Conservation (phyloP, 2,797 vertebrate genomes). For the Toxotes lorentzi region DNA sequence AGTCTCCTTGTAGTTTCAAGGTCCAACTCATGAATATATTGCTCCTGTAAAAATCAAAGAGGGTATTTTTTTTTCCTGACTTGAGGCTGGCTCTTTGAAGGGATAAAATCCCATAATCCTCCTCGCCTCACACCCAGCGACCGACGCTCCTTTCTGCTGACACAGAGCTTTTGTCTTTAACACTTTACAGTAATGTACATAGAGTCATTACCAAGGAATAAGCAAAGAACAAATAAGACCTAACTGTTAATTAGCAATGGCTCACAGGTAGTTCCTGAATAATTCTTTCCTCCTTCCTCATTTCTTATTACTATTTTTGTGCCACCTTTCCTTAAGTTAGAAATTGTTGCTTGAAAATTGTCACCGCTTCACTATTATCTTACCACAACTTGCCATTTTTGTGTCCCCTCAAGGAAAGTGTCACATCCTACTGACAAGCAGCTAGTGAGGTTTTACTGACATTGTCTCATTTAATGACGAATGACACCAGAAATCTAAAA, state of each 20-base stretch:
- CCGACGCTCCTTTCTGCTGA: slow-evolving; percentile 64
- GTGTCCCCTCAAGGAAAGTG: neutral
- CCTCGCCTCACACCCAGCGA: slow-evolving; percentile 57
- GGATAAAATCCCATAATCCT: slow-evolving; percentile 80
- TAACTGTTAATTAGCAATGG: slow-evolving; percentile 41
- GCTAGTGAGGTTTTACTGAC: neutral
- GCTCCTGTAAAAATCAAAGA: slow-evolving; percentile 69
- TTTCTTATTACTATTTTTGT: neutral
- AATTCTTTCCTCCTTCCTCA: neutral
- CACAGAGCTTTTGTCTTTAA: slow-evolving; percentile 56
- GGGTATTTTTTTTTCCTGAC: slow-evolving; percentile 61
- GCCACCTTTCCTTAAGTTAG: neutral
- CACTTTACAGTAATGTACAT: slow-evolving; percentile 45
- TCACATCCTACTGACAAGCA: neutral
- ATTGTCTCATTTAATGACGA: neutral
- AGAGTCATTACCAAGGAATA: slow-evolving; percentile 36
- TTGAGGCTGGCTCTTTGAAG: slow-evolving; percentile 77
- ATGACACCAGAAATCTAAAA: neutral
- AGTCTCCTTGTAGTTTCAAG: slow-evolving; percentile 73
- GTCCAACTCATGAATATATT: slow-evolving; percentile 72
- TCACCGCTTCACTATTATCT: neutral
- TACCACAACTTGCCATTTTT: neutral
- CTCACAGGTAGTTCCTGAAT: slow-evolving; percentile 7
- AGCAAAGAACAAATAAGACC: slow-evolving; percentile 36
- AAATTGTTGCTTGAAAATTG: neutral